Conservation (phyloP, 2,113 vertebrate species). For the Proterorhinus semilunaris region DNA sequence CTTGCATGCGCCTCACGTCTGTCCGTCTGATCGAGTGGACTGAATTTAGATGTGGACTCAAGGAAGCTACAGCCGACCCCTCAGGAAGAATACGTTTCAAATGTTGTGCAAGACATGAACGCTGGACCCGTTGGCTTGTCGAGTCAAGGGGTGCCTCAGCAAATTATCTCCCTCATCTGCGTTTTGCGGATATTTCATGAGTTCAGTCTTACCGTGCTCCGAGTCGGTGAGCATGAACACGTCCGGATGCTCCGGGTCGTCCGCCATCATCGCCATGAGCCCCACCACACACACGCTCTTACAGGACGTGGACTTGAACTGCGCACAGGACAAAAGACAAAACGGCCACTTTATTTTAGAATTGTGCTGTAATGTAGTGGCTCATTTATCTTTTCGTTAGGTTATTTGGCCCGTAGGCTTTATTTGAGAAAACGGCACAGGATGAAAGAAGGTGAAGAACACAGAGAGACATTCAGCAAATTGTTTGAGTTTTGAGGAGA, state of each 20-base stretch:
- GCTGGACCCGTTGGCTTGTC: neutral
- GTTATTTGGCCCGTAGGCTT: too few species aligned
- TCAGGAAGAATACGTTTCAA: neutral
- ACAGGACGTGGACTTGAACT: conserved; percentile 96
- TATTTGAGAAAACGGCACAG: too few species aligned
- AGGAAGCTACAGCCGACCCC: neutral
- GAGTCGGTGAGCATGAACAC: conserved; percentile 96
- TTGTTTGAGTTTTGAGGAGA: too few species aligned
- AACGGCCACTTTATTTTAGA: too few species aligned
- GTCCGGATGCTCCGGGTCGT: conserved; percentile 94
- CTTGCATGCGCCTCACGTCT: neutral
- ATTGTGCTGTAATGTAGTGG: too few species aligned
- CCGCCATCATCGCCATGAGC: conserved; percentile 98
- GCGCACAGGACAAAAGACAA: conserved; percentile 11
- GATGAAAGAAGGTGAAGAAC: too few species aligned
- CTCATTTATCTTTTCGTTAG: too few species aligned
- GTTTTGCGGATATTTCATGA: neutral
- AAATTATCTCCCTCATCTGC: neutral
- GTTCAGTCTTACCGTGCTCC: conserved; percentile 83
- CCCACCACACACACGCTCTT: conserved; percentile 92
- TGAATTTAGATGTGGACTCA: conserved; percentile 4
- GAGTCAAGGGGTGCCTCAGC: neutral
- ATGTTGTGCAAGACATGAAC: neutral
- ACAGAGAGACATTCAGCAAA: too few species aligned
- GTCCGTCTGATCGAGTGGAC: neutral